Evolutionary conservation across 2,888 invertebrate species (phyloP), one percentile per base, ranked within the genome.

Genomic region (Octonoba sinensis): DNA sequence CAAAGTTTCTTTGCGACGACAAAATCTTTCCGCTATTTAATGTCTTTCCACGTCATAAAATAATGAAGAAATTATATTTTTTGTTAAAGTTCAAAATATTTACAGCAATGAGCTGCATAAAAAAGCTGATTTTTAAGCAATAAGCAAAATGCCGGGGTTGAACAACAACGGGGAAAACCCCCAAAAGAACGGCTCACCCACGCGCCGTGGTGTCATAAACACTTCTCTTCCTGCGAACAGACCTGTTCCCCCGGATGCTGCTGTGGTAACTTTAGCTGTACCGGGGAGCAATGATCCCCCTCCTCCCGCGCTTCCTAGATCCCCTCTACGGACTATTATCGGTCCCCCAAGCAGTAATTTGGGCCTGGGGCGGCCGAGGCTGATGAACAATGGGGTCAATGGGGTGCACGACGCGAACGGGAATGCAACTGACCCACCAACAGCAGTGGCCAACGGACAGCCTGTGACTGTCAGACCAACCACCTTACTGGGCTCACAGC

Each of bases 1-100:
- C 36, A 36, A 36, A 2, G 8, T 11, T 36, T 8, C 36, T 8
- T 8, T 11, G 47, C n/a, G 12, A 36, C 22, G 15, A 16, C 18
- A 24, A 73, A 69, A 20, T 49, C 4, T 18, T 13, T 73, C 22
- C 73, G 67, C 22, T 56, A 81, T 27, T 56, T 56, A 62, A 81
- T 69, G n/a, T 69, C 73, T 12, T 73, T 81, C 56, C 79, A 81
- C 56, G 74, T 81, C 24, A 81, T 81, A 81, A 81, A 81, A 73
- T 81, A 73, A 64, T 57, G 16, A 60, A 6, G 16, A 56, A n/a
- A n/a, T n/a, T n/a, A n/a, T n/a, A n/a, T n/a, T 56, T 59, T 47
- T 47, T 70, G 60, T 51, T 67, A 15, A 16, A 12, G 27, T 27
- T 66, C 8, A 16, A 67, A 36, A 27, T 44, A 22, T 57, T 47